Evolutionary conservation across 2,113 vertebrate species (phyloP), one percentile per base, ranked within the genome.

Genomic region (Brachyistius frenatus): DNA sequence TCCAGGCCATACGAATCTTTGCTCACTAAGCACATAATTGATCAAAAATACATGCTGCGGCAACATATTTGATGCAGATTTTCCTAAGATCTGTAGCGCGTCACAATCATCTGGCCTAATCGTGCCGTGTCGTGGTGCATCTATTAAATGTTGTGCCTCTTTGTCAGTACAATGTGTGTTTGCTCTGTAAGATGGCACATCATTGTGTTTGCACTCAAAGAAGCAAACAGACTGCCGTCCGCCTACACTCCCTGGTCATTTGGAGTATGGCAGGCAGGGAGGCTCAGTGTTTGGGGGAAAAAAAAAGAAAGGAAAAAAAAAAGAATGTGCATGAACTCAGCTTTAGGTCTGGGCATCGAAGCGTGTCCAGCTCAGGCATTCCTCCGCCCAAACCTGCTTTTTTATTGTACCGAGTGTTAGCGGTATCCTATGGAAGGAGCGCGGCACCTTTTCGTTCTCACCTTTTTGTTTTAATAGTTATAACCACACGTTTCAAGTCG

Each of bases 221-320:
- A 80, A 79, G 76, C 83, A 79, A 86, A 80, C 72, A 63, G 31
- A 55, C 60, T 87, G 46, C 68, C 76, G 66, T 77, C 85, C 76
- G 77, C 52, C 55, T 39, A 8, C 84, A 77, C 32, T 30, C 58
- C 52, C 41, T 67, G 3, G 47, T 78, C 13, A 61, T 62, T 71
- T 57, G 39, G 4, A 60, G 37, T 33, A 37, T 63, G 23, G 52
- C 53, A 33, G 50, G 30, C 57, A 72, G 62, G 13, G 13, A 36
- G 60, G 47, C 44, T 58, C 46, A 46, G 15, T 61, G 35, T 71
- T 56, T 54, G 50, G 16, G 6, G 4, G 1, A 23, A 52, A 52
- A 52, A 37, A 33, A n/a, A 33, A 60, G 37, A 23, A 6, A 47
- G 7, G 23, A 52, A 52, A 14, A 16, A 16, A 37, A 33, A n/a